Base-by-base conservation (phyloP, 2,113 vertebrate genomes). In the Leptodactylus fuscus region DNA sequence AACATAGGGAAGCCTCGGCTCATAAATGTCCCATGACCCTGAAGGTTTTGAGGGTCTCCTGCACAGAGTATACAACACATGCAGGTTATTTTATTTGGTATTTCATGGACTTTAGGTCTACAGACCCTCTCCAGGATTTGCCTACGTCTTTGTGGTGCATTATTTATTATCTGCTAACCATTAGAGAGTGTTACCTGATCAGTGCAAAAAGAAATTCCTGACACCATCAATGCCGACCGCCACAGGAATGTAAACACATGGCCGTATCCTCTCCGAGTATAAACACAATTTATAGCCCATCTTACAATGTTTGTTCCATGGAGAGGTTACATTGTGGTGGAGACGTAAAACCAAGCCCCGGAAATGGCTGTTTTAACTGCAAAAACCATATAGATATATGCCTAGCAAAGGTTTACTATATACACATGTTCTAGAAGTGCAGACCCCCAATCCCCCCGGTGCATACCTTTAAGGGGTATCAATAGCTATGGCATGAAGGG, bases 261-360 rank as follows among this genome's bases (percentile, higher is more conserved):
- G 4, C 49, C 41, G 70, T 69, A 74, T 74, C 51, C 49, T 74
- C 69, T 38, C 27, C 16, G 67, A 58, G 69, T 58, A 60, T 55
- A 83, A 46, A 74, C 49, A 83, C 36, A 46, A 29, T 83, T 83
- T 83, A 83, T 60, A 38, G 32, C 51, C 80, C 15, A 15, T 74
- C 75, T 83, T 83, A 83, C 81, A 60, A 83, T 83, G 81, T 83
- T 80, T 80, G 77, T 62, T 51, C 29, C 81, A 58, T 60, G 69
- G 53, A 58, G 36, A 24, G 55, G 36, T 15, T 16, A 38, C 18
- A 69, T 38, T 69, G 46, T 67, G 62, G 71, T 74, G 44, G 16
- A 74, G 81, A 74, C 24, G 44, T 58, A 58, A 58, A 74, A 74
- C n/a, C 3, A 20, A 27, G 36, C n/a, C 27, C 69, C 36, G 70